Evolutionary conservation across 2,797 vertebrate genomes (phyloP), one percentile per base, ranked within the genome.

Genomic region (Notoglanidium macrostoma): DNA sequence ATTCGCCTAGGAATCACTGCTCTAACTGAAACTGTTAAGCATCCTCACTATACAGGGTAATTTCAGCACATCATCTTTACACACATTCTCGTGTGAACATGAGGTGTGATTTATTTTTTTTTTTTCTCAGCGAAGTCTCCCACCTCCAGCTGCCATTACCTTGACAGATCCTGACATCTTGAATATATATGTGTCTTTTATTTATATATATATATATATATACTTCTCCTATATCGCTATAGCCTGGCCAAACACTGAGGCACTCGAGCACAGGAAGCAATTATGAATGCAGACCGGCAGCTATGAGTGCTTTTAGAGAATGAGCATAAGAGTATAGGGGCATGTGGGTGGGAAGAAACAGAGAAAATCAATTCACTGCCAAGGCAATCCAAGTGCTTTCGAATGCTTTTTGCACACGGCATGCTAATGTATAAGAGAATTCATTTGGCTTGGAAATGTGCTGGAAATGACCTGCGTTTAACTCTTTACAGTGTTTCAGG

Each of bases 261-360:
- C 63, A 77, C 85, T 86, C 44, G 29, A 88, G 83, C 68, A 76
- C 87, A 76, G 87, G 85, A 90, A 88, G 85, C 81, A 88, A 88
- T 90, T 88, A 90, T 70, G 80, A 84, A 86, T 85, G 87, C 87
- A 86, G 85, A 88, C 83, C 76, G 29, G 68, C 51, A 84, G 89
- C 74, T 63, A 84, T 68, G 89, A 88, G 89, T 81, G 89, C 87
- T 88, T 86, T 88, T 67, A 85, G 87, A 88, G 85, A 88, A 85
- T 40, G 77, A 86, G 82, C 87, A 86, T 81, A 76, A 84, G 87
- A 90, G 85, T 86, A 86, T 84, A 82, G 83, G 89, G 81, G 81
- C 87, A 90, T 61, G 89, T 90, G 89, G 89, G 89, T 84, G 87
- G 89, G 44, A 80, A 80, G 85, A 86, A 88, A 80, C 74, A 88